Percentiles rank a stretch among this genome's conserved stretches.
Conservation (phyloP, 2,797 vertebrate genomes). For the Florisuga fusca region DNA sequence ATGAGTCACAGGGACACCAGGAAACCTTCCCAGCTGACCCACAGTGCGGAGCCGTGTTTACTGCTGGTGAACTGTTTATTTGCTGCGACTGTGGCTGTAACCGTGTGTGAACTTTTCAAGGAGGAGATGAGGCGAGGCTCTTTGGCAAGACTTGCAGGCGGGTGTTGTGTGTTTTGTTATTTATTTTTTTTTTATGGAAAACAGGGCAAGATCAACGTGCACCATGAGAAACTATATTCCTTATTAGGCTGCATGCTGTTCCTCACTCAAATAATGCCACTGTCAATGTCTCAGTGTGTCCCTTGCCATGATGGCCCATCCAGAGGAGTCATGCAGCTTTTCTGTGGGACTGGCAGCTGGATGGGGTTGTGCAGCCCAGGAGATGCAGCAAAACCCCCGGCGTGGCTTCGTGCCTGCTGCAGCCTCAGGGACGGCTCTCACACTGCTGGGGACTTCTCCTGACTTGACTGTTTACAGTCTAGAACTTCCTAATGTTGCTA, state of each 20-base stretch:
- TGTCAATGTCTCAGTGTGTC: not conserved
- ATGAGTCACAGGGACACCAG: slow-evolving; percentile 64
- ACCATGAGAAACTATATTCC: not conserved
- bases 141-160: slow-evolving; percentile 32
- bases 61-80: not conserved
- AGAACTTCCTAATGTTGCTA: not conserved
- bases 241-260: not conserved
- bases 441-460: not conserved
- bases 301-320: accelerated
- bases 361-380: not conserved
- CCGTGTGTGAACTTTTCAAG: slow-evolving; percentile 12
- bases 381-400: not conserved
- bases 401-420: not conserved
- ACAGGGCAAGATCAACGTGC: not conserved
- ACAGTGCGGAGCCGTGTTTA: not conserved
- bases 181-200: not conserved
- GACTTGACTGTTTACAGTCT: not conserved
- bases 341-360: not conserved
- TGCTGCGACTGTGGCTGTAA: not conserved
- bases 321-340: not conserved
- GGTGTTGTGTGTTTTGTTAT: not conserved
- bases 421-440: accelerated
- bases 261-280: not conserved
- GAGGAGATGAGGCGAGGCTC: slow-evolving; percentile 26
- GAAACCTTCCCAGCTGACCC: slow-evolving; percentile 39